These are phyloP conservation scores for Eclectus roratus DNA, from an alignment of 2,113 vertebrate genomes.

Conservation along the genomic window DNA sequence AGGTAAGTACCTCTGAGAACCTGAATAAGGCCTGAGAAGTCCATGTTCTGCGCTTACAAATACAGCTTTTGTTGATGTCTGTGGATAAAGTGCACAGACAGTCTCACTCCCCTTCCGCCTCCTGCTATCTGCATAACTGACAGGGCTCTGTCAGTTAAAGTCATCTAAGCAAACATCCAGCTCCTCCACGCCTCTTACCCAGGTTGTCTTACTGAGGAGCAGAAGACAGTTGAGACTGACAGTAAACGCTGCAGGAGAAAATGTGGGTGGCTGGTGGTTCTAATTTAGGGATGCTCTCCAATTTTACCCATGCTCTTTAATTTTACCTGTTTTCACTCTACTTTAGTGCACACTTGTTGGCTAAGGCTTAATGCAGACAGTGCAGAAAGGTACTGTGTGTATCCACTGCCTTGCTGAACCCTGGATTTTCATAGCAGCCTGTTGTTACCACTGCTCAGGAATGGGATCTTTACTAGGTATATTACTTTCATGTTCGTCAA, in stretches of 20 bases:
- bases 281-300: background rate
- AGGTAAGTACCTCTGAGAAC: background rate
- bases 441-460: background rate
- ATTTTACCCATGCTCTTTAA: constrained; percentile 6
- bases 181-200: background rate
- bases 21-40: background rate
- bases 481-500: background rate
- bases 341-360: background rate
- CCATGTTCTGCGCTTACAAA: background rate
- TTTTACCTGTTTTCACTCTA: background rate
- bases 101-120: background rate
- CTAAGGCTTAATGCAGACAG: background rate
- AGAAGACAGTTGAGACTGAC: background rate
- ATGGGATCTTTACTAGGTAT: background rate
- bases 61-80: background rate
- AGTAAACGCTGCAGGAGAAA: background rate
- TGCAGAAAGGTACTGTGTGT: background rate
- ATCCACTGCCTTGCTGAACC: background rate
- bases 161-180: background rate
- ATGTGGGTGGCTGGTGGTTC: background rate
- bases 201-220: background rate
- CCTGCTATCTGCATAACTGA: background rate
- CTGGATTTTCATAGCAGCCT: background rate
- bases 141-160: background rate
- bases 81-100: background rate